Conservation (phyloP, 2,113 vertebrate genomes). For the Daboia siamensis region DNA sequence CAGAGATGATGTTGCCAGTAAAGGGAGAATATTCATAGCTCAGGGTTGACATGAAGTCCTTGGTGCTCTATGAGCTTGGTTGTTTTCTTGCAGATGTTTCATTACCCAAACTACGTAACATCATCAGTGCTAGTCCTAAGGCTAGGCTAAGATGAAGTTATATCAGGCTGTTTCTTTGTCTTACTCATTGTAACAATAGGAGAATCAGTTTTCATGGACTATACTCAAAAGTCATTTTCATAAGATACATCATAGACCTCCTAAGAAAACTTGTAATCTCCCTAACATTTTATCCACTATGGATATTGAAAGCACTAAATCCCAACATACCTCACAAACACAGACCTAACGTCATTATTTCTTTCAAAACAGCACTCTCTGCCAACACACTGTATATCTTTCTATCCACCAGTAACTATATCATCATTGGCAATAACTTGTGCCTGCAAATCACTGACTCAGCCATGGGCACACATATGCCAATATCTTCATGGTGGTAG, state of each 20-base stretch:
- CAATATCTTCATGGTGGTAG: no score
- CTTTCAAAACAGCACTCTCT: background rate
- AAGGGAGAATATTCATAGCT: no score
- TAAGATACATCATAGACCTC: background rate
- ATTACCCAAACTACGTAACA: background rate
- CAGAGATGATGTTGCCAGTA: background rate
- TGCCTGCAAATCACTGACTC: background rate
- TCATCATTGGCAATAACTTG: background rate
- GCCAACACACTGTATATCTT: background rate
- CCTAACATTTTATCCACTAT: background rate
- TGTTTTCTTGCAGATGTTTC: background rate
- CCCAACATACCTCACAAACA: background rate
- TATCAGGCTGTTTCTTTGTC: background rate
- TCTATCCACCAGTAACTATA: background rate
- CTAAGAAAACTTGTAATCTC: background rate
- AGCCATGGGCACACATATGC: background rate
- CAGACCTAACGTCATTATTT: background rate
- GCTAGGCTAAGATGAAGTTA: background rate
- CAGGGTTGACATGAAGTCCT: background rate
- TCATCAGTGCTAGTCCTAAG: background rate
- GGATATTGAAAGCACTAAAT: background rate
- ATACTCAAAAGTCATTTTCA: background rate
- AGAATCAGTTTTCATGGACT: background rate
- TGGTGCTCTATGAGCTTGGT: background rate
- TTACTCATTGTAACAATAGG: background rate